phyloP scores from a whole-genome alignment of 2,888 invertebrate species.

The Adela reaumurella region DNA sequence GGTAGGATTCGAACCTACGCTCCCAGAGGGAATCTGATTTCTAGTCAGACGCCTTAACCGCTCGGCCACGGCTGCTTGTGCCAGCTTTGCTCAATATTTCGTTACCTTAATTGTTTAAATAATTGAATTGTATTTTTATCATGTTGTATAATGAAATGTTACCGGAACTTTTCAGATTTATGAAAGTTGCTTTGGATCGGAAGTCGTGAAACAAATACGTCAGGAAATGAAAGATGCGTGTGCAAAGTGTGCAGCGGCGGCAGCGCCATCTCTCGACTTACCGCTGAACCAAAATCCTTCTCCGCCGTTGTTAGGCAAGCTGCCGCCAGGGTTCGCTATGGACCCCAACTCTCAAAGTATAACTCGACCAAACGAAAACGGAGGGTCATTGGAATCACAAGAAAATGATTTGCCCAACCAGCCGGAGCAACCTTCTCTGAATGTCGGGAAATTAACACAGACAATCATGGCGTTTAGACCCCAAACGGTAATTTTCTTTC shows the following conservation, averaged over 20 bases:
- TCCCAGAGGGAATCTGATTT: conserved; percentile 89
- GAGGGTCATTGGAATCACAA: conserved; percentile 22
- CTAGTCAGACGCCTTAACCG: conserved; percentile 88
- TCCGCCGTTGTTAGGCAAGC: conserved; percentile 34
- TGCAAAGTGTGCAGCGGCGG: conserved; percentile 56
- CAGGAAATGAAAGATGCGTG: conserved; percentile 66
- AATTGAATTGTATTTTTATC: not conserved
- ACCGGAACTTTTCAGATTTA: conserved; percentile 65
- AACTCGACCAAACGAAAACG: conserved; percentile 42
- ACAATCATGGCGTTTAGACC: conserved; percentile 57
- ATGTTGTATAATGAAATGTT: not conserved
- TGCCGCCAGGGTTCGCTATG: conserved; percentile 43
- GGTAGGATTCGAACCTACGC: conserved; percentile 89
- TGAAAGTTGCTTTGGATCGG: conserved; percentile 66
- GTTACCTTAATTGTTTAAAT: too few species aligned
- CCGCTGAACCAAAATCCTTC: conserved; percentile 31
- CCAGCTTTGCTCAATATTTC: too few species aligned
- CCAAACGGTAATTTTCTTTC: conserved; percentile 30
- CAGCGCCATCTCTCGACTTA: conserved; percentile 44
- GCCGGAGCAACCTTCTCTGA: conserved; percentile 27
- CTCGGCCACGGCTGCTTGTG: conserved; percentile 75
- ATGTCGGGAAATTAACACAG: conserved; percentile 47
- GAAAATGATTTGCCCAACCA: conserved; percentile 28
- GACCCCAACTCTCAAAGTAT: conserved; percentile 44
- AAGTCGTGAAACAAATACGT: conserved; percentile 64